phyloP scores from a whole-genome alignment of 2,113 vertebrate genomes.

The Hypanus sabinus region DNA sequence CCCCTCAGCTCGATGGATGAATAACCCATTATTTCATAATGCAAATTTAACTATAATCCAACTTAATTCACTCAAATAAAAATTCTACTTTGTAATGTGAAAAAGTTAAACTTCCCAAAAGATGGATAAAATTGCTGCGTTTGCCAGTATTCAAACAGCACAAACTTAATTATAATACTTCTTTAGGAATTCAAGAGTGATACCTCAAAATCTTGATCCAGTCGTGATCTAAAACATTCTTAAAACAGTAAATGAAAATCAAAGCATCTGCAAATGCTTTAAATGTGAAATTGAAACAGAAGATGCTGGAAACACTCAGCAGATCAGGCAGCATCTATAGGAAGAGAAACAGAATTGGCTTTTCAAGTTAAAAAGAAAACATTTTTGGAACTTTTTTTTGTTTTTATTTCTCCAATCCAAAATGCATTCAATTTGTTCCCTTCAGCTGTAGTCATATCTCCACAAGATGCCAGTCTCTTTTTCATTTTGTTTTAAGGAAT shows the following conservation, averaged over 20 bases:
- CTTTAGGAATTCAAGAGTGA: not conserved
- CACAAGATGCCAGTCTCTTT: not conserved
- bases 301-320: no score
- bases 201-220: not conserved
- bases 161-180: no score
- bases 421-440: not conserved
- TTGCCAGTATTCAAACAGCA: not conserved
- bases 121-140: not conserved
- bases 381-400: no score
- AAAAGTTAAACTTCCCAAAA: not conserved
- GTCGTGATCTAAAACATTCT: not conserved
- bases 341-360: no score
- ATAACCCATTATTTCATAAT: no score
- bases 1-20: no score
- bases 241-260: no score
- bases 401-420: not conserved
- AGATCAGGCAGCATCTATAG: no score
- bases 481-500: not conserved
- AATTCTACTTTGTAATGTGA: not conserved
- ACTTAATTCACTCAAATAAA: constrained; percentile 2
- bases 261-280: no score
- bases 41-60: not conserved
- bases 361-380: no score
- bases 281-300: no score
- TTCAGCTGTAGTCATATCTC: not conserved